Evolutionary conservation across 2,113 vertebrate genomes (phyloP), one percentile per base, ranked within the genome.

Genomic region (Coregonus clupeaformis): DNA sequence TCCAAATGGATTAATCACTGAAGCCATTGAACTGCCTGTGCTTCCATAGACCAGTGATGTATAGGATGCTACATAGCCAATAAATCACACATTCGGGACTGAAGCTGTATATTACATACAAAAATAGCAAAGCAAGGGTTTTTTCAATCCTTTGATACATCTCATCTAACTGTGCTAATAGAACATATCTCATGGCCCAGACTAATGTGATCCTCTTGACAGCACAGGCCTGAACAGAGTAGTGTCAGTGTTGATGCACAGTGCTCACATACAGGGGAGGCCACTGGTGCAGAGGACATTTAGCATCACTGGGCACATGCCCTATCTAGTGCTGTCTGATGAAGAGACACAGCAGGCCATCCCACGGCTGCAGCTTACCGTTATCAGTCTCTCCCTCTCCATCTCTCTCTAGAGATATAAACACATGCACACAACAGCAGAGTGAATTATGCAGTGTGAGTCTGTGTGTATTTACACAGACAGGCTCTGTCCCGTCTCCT

Each of bases 391-490:
- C 27, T 30, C 64, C 12, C 27, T 29, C 29, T 30, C 64, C 12
- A 29, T 16, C 7, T 42, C 36, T 0, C 16, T 66, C 64, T 9
- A 66, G 16, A 30, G 9, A 29, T 14, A 66, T 4, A 32, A 29
- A 66, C 27, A 66, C 27, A 18, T 5, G 4, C 25, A 30, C 29
- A 30, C 14, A 32, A 45, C n/a, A 68, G 7, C 49, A n/a, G 66
- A 70, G 24, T 29, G 47, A 55, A 13, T 13, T 22, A 29, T 16
- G 16, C 62, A 64, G 47, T 49, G 14, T 16, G 47, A 14, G 47
- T 49, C 11, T 62, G 14, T 30, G 25, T 71, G 6, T 69, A 78
- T 77, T 79, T 85, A 71, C 42, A 80, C 68, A 47, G 42, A 45
- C 11, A 77, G 76, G 62, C 68, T 27, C 62, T 71, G 69, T 24